These are phyloP conservation scores for Hipposideros larvatus DNA, from an alignment of 2,797 vertebrate genomes.

Conservation along the genomic window DNA sequence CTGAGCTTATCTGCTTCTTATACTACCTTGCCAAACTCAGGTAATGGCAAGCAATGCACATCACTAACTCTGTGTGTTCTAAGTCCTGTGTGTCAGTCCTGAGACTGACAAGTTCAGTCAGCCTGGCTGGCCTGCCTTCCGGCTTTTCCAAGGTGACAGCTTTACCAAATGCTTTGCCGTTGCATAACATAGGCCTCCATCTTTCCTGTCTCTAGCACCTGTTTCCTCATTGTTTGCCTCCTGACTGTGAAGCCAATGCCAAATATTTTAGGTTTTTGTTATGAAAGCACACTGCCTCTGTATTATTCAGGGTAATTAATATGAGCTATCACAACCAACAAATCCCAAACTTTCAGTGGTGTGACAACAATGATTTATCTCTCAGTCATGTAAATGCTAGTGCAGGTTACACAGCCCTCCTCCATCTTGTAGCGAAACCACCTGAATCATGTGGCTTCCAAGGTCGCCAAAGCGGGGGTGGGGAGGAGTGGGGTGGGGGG, in stretches of 20 bases:
- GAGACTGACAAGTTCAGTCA: not conserved
- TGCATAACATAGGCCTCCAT: not conserved
- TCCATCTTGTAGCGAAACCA: not conserved
- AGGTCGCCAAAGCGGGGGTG: not conserved
- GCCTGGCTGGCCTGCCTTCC: not conserved
- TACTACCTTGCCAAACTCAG: not conserved
- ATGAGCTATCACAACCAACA: not conserved
- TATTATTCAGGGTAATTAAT: not conserved
- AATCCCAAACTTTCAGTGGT: not conserved
- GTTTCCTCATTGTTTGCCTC: not conserved
- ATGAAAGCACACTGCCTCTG: not conserved
- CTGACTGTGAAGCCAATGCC: not conserved
- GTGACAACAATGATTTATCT: not conserved
- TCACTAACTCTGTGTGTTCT: not conserved
- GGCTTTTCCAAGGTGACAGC: not conserved
- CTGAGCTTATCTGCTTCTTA: not conserved
- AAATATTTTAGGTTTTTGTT: not conserved
- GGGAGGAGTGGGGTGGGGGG: no score
- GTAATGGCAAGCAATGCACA: not conserved
- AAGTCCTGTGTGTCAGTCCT: no score
- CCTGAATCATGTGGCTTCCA: not conserved
- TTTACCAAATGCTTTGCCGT: not conserved
- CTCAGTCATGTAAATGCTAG: not conserved
- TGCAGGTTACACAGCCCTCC: not conserved
- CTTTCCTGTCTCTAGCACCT: not conserved